Evolutionary conservation across 1,140 invertebrate genomes (phyloP).

Genomic region (Orius insidiosus): DNA sequence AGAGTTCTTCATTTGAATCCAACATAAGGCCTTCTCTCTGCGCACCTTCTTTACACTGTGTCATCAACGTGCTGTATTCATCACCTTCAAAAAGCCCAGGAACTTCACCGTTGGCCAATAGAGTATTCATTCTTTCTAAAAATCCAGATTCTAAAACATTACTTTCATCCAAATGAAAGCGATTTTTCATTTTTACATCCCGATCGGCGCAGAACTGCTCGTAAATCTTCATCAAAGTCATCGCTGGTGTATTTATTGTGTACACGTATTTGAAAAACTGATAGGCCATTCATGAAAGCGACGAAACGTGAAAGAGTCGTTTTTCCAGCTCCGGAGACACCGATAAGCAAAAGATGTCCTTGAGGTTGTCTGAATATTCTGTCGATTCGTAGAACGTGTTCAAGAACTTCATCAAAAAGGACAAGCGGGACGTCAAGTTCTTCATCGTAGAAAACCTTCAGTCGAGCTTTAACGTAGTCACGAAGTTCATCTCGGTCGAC

Average conservation of each 20-base stretch:
- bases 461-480: slow-evolving; percentile 89
- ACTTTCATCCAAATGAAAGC: slow-evolving; percentile 98
- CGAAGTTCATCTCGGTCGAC: slow-evolving; percentile 87
- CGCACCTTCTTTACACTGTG: slow-evolving; percentile 97
- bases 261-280: slow-evolving; percentile 96
- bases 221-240: slow-evolving; percentile 97
- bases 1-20: slow-evolving; percentile 94
- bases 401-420: slow-evolving; percentile 95
- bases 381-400: slow-evolving; percentile 96
- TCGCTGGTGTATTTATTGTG: slow-evolving; percentile 98
- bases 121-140: slow-evolving; percentile 96
- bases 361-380: slow-evolving; percentile 98
- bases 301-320: slow-evolving; percentile 97
- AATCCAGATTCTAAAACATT: slow-evolving; percentile 98
- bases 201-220: slow-evolving; percentile 78
- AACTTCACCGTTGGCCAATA: slow-evolving; percentile 97
- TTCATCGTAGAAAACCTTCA: slow-evolving; percentile 99
- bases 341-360: slow-evolving; percentile 90
- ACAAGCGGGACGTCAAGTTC: slow-evolving; percentile 96
- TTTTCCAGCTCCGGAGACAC: slow-evolving; percentile 95
- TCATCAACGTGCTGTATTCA: slow-evolving; percentile 97
- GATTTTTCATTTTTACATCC: slow-evolving; percentile 97
- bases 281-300: slow-evolving; percentile 99
- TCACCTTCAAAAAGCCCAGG: slow-evolving; percentile 83
- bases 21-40: slow-evolving; percentile 96